phyloP scores from a whole-genome alignment of 1,140 invertebrate species.

The Aphelenchoides fujianensis region DNA sequence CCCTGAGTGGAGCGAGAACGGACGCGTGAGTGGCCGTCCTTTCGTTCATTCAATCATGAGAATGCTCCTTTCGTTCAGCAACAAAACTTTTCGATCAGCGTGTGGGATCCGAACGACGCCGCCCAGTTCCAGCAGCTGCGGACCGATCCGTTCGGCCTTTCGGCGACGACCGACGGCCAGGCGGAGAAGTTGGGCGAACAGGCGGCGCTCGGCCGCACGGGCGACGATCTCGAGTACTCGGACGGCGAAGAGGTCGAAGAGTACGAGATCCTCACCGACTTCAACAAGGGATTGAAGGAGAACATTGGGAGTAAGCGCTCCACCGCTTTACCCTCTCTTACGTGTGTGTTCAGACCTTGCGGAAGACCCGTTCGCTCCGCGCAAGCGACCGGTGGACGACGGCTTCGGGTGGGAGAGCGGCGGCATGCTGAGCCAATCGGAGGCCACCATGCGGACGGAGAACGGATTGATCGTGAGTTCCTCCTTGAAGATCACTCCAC shows the following conservation, averaged over 20 bases:
- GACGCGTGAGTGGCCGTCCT: neutral
- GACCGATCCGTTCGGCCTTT: neutral
- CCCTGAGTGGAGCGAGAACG: neutral
- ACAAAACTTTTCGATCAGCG: slow-evolving; percentile 51
- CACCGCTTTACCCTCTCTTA: neutral
- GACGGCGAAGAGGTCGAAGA: slow-evolving; percentile 46
- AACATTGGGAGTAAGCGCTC: neutral
- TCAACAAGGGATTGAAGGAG: slow-evolving; percentile 21
- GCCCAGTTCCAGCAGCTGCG: slow-evolving; percentile 22
- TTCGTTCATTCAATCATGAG: slow-evolving; percentile 5
- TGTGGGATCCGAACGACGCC: slow-evolving; percentile 54
- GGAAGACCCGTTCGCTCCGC: neutral
- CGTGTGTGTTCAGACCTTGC: neutral
- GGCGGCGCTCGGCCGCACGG: slow-evolving; percentile 1
- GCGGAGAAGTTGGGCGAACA: neutral
- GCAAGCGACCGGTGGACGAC: neutral
- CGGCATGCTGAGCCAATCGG: neutral
- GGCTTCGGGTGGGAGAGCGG: slow-evolving; percentile 9
- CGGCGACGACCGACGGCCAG: neutral
- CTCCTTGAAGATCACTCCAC: neutral
- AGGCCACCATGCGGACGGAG: neutral
- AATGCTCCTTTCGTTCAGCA: slow-evolving; percentile 6
- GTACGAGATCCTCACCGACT: slow-evolving; percentile 43
- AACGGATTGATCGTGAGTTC: slow-evolving; percentile 3
- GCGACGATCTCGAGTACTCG: slow-evolving; percentile 41